phyloP scores from a whole-genome alignment of 2,113 vertebrate species.

The Dasypus novemcinctus region DNA sequence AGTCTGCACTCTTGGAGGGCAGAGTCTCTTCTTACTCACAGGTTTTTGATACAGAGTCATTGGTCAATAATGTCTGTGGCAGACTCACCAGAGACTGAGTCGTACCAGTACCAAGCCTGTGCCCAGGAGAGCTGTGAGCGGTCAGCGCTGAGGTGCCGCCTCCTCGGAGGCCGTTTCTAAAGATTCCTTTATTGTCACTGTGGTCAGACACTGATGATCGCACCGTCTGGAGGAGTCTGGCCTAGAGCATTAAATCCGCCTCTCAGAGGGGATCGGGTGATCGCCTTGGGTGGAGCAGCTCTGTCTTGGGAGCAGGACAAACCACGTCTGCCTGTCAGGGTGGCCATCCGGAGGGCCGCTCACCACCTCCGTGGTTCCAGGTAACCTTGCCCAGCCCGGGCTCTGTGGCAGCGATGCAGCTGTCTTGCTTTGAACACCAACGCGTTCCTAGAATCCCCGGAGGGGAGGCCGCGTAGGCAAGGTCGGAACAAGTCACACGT shows the following conservation, averaged over 20 bases:
- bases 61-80: background rate
- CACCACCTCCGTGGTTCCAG: background rate
- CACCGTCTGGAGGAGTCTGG: background rate
- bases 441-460: background rate
- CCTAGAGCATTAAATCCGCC: background rate
- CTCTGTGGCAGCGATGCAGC: background rate
- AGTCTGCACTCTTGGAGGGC: background rate
- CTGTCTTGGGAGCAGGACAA: background rate
- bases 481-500: background rate
- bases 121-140: background rate
- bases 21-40: background rate
- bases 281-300: background rate
- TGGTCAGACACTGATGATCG: background rate
- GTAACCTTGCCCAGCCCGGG: background rate
- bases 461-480: background rate
- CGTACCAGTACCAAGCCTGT: background rate
- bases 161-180: background rate
- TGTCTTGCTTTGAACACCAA: background rate
- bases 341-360: background rate
- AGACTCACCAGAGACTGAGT: background rate
- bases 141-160: background rate
- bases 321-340: background rate
- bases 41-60: background rate
- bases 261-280: background rate
- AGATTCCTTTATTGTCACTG: background rate